phyloP scores from a whole-genome alignment of 2,113 vertebrate genomes.

The Chauna torquata region DNA sequence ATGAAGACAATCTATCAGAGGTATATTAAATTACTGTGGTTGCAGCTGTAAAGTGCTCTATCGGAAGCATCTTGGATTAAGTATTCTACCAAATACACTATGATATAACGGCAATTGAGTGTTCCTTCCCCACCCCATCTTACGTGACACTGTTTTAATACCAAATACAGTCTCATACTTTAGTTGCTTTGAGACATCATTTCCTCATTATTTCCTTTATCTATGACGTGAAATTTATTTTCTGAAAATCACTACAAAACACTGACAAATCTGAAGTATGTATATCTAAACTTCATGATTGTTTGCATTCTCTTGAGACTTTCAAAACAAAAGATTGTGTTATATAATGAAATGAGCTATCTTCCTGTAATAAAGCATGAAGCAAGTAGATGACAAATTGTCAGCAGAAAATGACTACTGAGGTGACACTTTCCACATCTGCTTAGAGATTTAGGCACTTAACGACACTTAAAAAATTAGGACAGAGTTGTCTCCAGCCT shows the following conservation, averaged over 20 bases:
- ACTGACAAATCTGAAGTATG: not conserved
- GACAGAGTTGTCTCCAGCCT: not conserved
- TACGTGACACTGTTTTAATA: conserved; percentile 22
- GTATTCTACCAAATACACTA: conserved; percentile 24
- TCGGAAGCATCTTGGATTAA: conserved; percentile 47
- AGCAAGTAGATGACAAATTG: not conserved
- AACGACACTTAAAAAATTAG: not conserved
- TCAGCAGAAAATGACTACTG: not conserved
- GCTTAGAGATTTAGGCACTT: not conserved
- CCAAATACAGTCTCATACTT: conserved; percentile 19
- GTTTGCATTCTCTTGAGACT: not conserved
- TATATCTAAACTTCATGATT: not conserved
- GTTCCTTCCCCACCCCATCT: conserved; percentile 25
- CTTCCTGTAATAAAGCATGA: conserved; percentile 9
- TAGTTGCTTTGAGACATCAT: conserved; percentile 46
- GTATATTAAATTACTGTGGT: conserved; percentile 51
- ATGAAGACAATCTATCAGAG: conserved; percentile 58
- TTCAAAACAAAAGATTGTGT: conserved; percentile 1
- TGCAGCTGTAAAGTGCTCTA: conserved; percentile 45
- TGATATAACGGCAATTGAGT: conserved; percentile 25
- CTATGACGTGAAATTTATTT: conserved; percentile 11
- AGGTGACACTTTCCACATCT: not conserved
- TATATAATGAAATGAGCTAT: conserved; percentile 6
- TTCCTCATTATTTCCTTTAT: conserved; percentile 21
- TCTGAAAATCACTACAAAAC: not conserved